Conservation (phyloP, 2,797 vertebrate genomes). For the Premnoplex brunnescens region DNA sequence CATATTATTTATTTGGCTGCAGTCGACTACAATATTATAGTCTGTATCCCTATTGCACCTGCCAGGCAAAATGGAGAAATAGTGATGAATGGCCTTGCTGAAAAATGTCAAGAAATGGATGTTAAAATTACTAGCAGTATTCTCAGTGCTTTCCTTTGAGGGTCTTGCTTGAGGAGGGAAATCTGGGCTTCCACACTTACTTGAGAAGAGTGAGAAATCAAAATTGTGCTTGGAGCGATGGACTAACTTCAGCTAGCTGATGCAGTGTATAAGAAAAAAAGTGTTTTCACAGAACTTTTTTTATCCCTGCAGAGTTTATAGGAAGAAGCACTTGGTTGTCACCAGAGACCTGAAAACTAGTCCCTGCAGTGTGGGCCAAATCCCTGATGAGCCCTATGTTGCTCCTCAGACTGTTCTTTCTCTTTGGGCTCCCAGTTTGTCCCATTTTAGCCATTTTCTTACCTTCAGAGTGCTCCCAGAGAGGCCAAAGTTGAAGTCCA, state of each 20-base stretch:
- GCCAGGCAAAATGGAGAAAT: not conserved
- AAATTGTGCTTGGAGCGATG: not conserved
- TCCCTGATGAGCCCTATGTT: not conserved
- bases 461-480: not conserved
- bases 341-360: not conserved
- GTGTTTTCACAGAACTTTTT: not conserved
- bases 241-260: not conserved
- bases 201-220: not conserved
- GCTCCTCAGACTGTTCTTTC: not conserved
- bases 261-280: not conserved
- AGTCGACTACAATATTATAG: not conserved
- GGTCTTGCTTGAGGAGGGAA: not conserved
- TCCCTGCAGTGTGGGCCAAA: accelerated
- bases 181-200: not conserved
- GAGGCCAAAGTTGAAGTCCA: not conserved
- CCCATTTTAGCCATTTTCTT: not conserved
- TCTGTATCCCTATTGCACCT: not conserved
- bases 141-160: not conserved
- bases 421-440: not conserved
- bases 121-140: not conserved
- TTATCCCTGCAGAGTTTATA: not conserved
- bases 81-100: not conserved
- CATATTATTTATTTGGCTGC: not conserved
- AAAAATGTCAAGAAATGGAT: not conserved
- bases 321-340: not conserved